Base-by-base conservation (phyloP, 2,113 vertebrate species). In the Aptenodytes patagonicus region DNA sequence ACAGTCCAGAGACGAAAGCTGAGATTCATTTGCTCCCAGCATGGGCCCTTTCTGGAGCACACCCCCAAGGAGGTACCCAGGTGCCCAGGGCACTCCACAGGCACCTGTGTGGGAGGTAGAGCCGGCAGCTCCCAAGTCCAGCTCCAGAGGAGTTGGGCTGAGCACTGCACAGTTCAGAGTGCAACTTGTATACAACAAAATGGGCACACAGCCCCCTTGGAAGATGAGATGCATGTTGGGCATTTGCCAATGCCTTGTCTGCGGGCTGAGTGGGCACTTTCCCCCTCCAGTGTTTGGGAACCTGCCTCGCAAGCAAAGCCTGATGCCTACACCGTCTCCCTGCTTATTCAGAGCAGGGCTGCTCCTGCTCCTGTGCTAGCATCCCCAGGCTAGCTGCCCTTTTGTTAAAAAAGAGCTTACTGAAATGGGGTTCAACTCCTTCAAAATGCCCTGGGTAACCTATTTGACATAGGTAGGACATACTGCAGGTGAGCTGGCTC, bases 181-280 rank as follows among this genome's bases (percentile, higher is more conserved):
- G 40, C 21, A 57, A 42, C 15, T 36, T 70, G 17, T 20, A 7
- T 32, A 10, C 8, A 36, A 36, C 1, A 7, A 17, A 65, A 54
- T 7, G 22, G 44, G 16, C 31, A 58, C 57, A 60, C 17, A 42
- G 21, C 4, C 17, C 16, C 21, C 46, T 40, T 46, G 76, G 69
- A 52, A 90, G 66, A 17, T 1, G 5, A 42, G 26, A 36, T 1
- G 1, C 17, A 21, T 4, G 22, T 38, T 1, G 1, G 8, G 17
- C 13, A 6, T 55, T 51, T 51, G 28, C 9, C 61, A 46, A 1
- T 32, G 38, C 12, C 38, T 52, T 32, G 17, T 4, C 19, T 46
- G 38, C 8, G 9, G 19, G 6, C 21, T 54, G 51, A 42, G 44
- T 13, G 13, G 15, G 6, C 17, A 64, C 34, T 54, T 77, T 58